Percentiles rank a stretch among this genome's conserved stretches.
These are phyloP conservation scores for Polyodon spathula DNA, from an alignment of 2,113 vertebrate species.

Conservation along the genomic window DNA sequence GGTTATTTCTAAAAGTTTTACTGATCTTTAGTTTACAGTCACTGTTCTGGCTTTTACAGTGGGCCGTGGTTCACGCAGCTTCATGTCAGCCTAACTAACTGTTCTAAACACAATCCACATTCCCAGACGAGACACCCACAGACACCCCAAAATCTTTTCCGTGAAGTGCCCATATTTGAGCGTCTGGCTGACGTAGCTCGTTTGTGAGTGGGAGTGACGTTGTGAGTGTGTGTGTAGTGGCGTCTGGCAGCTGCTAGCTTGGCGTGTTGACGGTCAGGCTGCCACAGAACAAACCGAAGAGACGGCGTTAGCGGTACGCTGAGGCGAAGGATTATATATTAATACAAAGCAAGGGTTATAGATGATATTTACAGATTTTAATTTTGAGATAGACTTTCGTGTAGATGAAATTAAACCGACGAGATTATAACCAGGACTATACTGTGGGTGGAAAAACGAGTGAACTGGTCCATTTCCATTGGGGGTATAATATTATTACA, in stretches of 20 bases:
- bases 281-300: constrained; percentile 33
- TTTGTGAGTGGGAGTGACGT: constrained; percentile 51
- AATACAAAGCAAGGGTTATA: too few species aligned
- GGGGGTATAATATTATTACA: background rate
- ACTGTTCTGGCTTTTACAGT: too few species aligned
- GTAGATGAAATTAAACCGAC: background rate
- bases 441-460: background rate
- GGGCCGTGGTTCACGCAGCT: too few species aligned
- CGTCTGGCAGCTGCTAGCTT: constrained; percentile 39
- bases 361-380: too few species aligned
- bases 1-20: too few species aligned
- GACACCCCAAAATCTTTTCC: constrained; percentile 60
- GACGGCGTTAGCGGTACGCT: constrained; percentile 27
- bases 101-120: constrained; percentile 23
- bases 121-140: constrained; percentile 35
- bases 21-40: too few species aligned
- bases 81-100: constrained; percentile 17
- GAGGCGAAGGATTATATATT: too few species aligned
- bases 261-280: constrained; percentile 48
- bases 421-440: background rate
- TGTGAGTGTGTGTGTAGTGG: constrained; percentile 40
- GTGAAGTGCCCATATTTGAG: constrained; percentile 30
- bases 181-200: constrained; percentile 49
- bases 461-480: background rate
- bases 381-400: too few species aligned